Conservation (phyloP, 2,113 vertebrate genomes). For the Sus scrofa region DNA sequence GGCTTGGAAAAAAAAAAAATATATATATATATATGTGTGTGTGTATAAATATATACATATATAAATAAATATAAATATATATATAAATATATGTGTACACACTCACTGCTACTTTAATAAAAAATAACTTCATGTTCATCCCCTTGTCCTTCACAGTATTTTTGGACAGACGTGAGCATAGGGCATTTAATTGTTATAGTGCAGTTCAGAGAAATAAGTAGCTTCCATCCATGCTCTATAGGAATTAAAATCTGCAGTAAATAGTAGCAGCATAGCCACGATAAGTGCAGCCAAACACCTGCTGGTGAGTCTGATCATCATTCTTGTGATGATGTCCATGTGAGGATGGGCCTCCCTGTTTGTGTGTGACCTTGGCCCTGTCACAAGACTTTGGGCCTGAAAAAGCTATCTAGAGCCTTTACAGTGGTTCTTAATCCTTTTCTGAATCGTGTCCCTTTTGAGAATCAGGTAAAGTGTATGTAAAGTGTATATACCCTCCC, state of each 20-base stretch:
- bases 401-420: background rate
- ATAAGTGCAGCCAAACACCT: background rate
- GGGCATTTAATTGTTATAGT: background rate
- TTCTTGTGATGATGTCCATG: accelerated
- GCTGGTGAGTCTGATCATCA: background rate
- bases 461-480: background rate
- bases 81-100: background rate
- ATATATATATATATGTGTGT: no score
- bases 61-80: no score
- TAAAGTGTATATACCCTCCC: no score
- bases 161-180: background rate
- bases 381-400: background rate
- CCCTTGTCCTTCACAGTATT: background rate
- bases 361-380: accelerated
- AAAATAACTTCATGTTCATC: background rate
- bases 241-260: background rate
- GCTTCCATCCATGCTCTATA: background rate
- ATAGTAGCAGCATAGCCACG: no score
- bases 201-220: background rate
- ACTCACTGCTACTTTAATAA: background rate
- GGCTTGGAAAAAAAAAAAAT: background rate
- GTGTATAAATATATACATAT: background rate
- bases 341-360: background rate
- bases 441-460: background rate
- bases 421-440: background rate